phyloP scores from a whole-genome alignment of 1,140 invertebrate species.

The Aphidius gifuensis region DNA sequence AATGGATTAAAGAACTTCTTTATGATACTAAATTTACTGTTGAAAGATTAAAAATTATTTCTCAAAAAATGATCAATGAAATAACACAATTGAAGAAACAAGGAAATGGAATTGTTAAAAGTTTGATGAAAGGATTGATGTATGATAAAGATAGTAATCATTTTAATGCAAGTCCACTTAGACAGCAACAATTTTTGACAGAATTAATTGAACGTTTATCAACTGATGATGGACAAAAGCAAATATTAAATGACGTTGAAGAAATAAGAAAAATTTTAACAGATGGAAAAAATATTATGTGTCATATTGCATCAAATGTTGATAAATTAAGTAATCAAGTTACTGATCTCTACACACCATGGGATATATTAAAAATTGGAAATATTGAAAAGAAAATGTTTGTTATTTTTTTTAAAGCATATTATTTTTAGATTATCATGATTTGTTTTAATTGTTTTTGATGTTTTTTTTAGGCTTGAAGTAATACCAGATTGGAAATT shows the following conservation, averaged over 20 bases:
- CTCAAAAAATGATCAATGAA: slow-evolving; percentile 74
- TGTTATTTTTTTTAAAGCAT: background rate
- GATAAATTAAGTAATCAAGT: slow-evolving; percentile 56
- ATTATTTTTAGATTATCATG: background rate
- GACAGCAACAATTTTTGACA: slow-evolving; percentile 67
- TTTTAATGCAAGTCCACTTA: slow-evolving; percentile 8
- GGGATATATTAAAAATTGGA: slow-evolving; percentile 49
- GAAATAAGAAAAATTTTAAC: slow-evolving; percentile 62
- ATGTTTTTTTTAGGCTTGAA: slow-evolving; percentile 47
- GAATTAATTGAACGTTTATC: slow-evolving; percentile 63
- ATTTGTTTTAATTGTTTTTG: no score
- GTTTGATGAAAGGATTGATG: slow-evolving; percentile 63
- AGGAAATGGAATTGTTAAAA: slow-evolving; percentile 60
- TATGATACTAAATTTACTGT: slow-evolving; percentile 68
- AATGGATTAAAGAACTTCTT: slow-evolving; percentile 75
- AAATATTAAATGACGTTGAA: slow-evolving; percentile 63
- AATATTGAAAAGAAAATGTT: slow-evolving; percentile 44
- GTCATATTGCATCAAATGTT: slow-evolving; percentile 74
- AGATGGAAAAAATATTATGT: slow-evolving; percentile 58
- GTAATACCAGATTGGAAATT: slow-evolving; percentile 56
- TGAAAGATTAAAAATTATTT: slow-evolving; percentile 73
- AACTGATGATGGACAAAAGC: slow-evolving; percentile 53
- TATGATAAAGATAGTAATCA: slow-evolving; percentile 60
- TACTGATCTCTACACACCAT: slow-evolving; percentile 54
- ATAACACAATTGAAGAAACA: slow-evolving; percentile 68